Evolutionary conservation across 2,888 invertebrate genomes (phyloP).

Genomic region (Temnothorax ravouxi): DNA sequence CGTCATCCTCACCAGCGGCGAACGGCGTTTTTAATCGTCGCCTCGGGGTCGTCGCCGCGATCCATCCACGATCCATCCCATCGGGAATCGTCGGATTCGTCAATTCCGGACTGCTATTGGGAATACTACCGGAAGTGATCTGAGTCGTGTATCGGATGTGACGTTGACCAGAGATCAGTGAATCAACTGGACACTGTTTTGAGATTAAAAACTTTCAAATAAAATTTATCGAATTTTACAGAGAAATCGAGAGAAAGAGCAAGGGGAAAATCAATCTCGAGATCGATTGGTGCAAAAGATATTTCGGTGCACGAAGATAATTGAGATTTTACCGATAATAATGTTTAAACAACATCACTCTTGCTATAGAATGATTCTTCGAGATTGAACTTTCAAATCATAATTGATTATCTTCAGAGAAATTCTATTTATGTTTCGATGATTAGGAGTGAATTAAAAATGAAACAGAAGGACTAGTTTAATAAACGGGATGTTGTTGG

Average conservation of each 20-base stretch:
- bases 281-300: not conserved
- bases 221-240: not conserved
- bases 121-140: conserved; percentile 27
- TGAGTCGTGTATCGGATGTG: conserved; percentile 33
- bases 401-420: not conserved
- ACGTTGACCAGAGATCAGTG: conserved; percentile 5
- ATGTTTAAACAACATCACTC: not conserved
- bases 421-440: not conserved
- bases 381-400: not conserved
- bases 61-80: conserved; percentile 63
- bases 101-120: conserved; percentile 12
- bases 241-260: not conserved
- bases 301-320: not conserved
- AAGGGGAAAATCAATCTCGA: not conserved
- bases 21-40: conserved; percentile 70
- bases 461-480: not conserved
- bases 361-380: not conserved
- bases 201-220: not conserved
- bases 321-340: not conserved
- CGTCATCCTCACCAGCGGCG: conserved; percentile 73
- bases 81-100: conserved; percentile 46
- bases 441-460: conserved; percentile 2
- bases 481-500: not conserved
- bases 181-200: not conserved
- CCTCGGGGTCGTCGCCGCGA: conserved; percentile 65